Conservation (phyloP, 2,113 vertebrate species). For the Aix galericulata region DNA sequence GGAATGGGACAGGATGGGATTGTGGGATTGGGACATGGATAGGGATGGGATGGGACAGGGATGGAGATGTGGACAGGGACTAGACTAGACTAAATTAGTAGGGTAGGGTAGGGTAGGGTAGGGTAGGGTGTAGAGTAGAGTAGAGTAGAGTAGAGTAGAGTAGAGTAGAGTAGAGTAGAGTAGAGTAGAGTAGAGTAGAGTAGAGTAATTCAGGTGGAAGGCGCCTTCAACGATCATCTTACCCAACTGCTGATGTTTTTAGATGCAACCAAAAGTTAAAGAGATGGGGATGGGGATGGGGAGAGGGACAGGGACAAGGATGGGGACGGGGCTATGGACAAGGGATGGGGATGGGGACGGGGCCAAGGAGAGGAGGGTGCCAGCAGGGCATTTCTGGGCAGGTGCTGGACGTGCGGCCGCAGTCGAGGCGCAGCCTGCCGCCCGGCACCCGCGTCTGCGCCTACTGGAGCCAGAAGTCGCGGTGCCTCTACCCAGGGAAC, state of each 20-base stretch:
- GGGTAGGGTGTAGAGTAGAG: no score
- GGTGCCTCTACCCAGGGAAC: conserved; percentile 92
- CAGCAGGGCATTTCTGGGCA: conserved; percentile 5
- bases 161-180: no score
- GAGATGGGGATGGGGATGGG: not conserved
- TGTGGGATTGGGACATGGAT: no score
- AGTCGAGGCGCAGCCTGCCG: conserved; percentile 80
- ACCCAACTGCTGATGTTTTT: not conserved
- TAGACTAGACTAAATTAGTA: no score
- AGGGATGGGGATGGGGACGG: not conserved
- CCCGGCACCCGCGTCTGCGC: conserved; percentile 92
- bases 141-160: no score
- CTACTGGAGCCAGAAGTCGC: conserved; percentile 95
- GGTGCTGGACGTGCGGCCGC: conserved; percentile 90
- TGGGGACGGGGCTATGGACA: not conserved
- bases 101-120: no score
- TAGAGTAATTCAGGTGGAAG: not conserved
- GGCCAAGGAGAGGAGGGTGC: not conserved
- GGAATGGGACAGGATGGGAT: not conserved
- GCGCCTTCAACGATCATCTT: not conserved
- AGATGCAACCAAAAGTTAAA: not conserved
- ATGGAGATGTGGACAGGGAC: no score
- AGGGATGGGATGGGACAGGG: no score
- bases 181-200: no score
- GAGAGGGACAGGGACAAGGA: not conserved